These are phyloP conservation scores for Luffia ferchaultella DNA, from an alignment of 2,888 invertebrate genomes.

Conservation along the genomic window DNA sequence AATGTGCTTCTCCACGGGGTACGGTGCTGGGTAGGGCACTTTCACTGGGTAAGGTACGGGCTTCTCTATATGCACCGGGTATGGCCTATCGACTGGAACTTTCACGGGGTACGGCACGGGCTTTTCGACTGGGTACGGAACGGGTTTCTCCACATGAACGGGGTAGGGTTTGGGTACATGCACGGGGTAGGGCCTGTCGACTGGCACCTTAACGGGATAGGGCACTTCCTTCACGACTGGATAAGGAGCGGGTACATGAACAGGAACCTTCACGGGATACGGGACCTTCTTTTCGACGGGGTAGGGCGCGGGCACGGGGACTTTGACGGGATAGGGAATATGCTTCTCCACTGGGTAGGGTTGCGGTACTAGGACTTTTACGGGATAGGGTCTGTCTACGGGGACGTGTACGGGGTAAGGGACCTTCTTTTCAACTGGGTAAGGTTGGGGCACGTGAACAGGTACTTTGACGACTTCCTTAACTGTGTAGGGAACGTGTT, in stretches of 20 bases:
- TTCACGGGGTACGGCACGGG: constrained; percentile 69
- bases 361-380: constrained; percentile 64
- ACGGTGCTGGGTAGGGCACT: constrained; percentile 72
- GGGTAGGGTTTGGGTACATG: constrained; percentile 69
- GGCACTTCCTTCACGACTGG: constrained; percentile 61
- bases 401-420: constrained; percentile 63
- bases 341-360: constrained; percentile 70
- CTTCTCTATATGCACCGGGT: constrained; percentile 51
- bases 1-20: constrained; percentile 67
- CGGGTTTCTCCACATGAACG: constrained; percentile 64
- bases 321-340: constrained; percentile 71
- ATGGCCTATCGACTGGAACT: constrained; percentile 67
- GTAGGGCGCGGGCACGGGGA: constrained; percentile 73
- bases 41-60: constrained; percentile 67
- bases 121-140: constrained; percentile 69
- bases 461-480: constrained; percentile 69
- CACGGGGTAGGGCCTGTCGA: constrained; percentile 71
- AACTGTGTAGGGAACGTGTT: constrained; percentile 72
- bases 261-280: constrained; percentile 69
- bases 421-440: constrained; percentile 71
- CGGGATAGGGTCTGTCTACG: constrained; percentile 58
- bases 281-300: constrained; percentile 74
- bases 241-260: constrained; percentile 69
- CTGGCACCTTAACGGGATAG: constrained; percentile 71
- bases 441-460: constrained; percentile 72